Conservation (phyloP, 2,797 vertebrate genomes). For the Leuciscus waleckii region DNA sequence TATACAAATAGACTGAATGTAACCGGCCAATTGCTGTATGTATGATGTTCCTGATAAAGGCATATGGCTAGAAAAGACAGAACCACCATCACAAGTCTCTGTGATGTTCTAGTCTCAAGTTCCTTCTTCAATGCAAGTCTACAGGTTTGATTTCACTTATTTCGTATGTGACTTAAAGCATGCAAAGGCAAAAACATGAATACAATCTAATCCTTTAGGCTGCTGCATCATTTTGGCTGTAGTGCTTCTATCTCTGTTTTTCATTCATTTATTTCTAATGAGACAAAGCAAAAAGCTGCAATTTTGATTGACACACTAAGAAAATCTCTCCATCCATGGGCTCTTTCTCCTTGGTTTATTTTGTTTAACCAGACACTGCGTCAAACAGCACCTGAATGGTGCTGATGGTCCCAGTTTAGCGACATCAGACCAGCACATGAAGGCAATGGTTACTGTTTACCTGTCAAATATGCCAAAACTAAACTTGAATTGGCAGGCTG, state of each 20-base stretch:
- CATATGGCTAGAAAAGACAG: constrained; percentile 7
- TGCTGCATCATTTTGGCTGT: not conserved
- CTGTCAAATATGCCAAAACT: not conserved
- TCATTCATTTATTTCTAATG: not conserved
- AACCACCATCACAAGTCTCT: not conserved
- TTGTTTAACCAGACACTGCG: not conserved
- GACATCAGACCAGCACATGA: not conserved
- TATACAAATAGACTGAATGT: constrained; percentile 13
- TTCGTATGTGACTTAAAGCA: not conserved
- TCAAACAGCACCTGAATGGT: not conserved
- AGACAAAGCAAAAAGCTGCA: not conserved
- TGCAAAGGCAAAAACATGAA: not conserved
- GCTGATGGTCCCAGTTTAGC: not conserved
- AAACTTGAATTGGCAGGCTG: not conserved
- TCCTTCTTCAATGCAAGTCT: not conserved
- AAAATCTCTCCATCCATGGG: not conserved
- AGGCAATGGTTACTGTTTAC: not conserved
- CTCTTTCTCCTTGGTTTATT: not conserved
- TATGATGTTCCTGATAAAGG: constrained; percentile 21
- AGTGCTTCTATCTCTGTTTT: not conserved
- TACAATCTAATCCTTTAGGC: not conserved
- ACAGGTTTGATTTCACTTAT: not conserved
- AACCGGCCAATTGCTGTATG: not conserved
- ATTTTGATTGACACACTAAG: not conserved
- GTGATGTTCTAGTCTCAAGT: not conserved